Conservation (phyloP, 2,797 vertebrate species). For the Botia almorhae region DNA sequence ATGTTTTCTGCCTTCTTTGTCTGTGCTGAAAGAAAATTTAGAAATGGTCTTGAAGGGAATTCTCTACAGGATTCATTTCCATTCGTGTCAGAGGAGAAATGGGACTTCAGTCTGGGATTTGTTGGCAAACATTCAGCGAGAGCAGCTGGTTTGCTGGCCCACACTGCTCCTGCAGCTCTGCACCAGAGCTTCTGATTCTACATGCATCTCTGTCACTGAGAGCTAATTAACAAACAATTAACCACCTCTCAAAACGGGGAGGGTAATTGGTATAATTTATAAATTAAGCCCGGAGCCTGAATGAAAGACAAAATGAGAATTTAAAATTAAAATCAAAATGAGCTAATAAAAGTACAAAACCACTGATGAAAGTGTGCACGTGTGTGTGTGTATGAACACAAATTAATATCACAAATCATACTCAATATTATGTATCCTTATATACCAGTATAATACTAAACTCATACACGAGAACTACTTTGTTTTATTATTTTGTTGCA, state of each 20-base stretch:
- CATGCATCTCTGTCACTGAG: conserved; percentile 32
- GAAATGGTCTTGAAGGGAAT: conserved; percentile 3
- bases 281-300: conserved; percentile 8
- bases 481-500: too few species aligned
- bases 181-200: conserved; percentile 38
- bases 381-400: not conserved
- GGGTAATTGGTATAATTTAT: conserved; percentile 26
- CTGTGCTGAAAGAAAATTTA: not conserved
- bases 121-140: conserved; percentile 18
- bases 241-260: conserved; percentile 1
- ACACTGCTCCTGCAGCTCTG: conserved; percentile 19
- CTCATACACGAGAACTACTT: too few species aligned
- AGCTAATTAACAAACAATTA: conserved; percentile 50
- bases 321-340: not conserved
- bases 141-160: conserved; percentile 32
- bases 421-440: too few species aligned
- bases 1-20: not conserved
- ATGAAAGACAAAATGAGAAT: not conserved
- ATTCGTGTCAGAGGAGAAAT: not conserved
- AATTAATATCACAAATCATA: not conserved
- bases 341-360: conserved; percentile 2
- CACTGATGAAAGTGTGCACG: too few species aligned
- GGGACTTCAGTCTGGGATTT: conserved; percentile 23
- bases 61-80: conserved; percentile 24
- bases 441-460: too few species aligned